These are phyloP conservation scores for Silurus lanzhouensis DNA, from an alignment of 2,797 vertebrate species.

Conservation along the genomic window DNA sequence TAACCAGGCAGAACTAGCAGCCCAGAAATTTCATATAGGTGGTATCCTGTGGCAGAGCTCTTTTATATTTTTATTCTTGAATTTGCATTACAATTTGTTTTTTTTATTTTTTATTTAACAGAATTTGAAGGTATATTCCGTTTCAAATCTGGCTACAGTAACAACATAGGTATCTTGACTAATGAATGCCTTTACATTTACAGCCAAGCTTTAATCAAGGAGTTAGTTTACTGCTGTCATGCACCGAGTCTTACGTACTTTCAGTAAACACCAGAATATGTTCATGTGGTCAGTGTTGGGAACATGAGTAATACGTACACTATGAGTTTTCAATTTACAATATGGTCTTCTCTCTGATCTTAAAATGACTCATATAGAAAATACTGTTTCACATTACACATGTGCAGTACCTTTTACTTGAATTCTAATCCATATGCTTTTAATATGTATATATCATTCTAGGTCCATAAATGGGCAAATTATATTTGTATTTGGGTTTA, in stretches of 20 bases:
- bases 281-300: slow-evolving; percentile 18
- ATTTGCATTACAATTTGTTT: too few species aligned
- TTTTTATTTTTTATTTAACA: neutral
- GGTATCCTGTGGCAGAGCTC: neutral
- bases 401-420: slow-evolving; percentile 18
- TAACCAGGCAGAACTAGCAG: neutral
- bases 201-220: neutral
- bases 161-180: neutral
- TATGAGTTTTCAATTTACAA: slow-evolving; percentile 17
- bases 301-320: slow-evolving; percentile 33
- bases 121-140: neutral
- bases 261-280: neutral
- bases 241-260: neutral
- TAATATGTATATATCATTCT: slow-evolving; percentile 11
- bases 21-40: neutral
- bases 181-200: neutral
- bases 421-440: slow-evolving; percentile 22
- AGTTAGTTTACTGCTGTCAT: neutral
- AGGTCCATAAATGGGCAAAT: neutral
- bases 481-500: neutral
- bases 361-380: slow-evolving; percentile 51
- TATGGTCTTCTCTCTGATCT: slow-evolving; percentile 26
- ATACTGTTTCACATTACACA: slow-evolving; percentile 42
- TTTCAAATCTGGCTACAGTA: neutral
- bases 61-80: too few species aligned